A percentile compares a stretch with the other conserved stretches of the same genome.
Evolutionary conservation across 2,797 vertebrate genomes (phyloP).

Genomic region (Silurus aristotelis): DNA sequence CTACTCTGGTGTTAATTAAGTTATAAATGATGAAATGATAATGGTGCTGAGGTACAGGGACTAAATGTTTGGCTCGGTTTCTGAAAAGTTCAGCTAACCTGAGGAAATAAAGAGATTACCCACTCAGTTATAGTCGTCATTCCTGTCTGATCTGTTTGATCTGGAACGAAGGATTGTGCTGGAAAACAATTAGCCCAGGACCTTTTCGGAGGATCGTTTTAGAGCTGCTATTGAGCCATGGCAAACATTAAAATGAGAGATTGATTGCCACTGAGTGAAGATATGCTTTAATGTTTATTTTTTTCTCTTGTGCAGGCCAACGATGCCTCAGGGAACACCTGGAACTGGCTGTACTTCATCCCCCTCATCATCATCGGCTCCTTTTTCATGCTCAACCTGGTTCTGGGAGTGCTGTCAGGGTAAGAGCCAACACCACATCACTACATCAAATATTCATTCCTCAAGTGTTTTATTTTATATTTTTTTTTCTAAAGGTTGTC

Average conservation of each 20-base stretch:
- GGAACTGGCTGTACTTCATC: slow-evolving; percentile 99
- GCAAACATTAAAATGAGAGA: background rate
- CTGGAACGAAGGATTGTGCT: background rate
- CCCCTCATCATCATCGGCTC: slow-evolving; percentile 70
- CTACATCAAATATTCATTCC: background rate
- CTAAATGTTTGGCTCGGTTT: background rate
- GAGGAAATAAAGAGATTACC: background rate
- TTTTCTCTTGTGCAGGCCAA: slow-evolving; percentile 78
- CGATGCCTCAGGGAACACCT: slow-evolving; percentile 90
- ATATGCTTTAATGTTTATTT: slow-evolving; percentile 12
- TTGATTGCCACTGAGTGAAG: slow-evolving; percentile 11
- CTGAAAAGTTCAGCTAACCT: background rate
- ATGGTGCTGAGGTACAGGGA: background rate
- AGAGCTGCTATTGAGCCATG: background rate
- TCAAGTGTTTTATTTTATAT: background rate
- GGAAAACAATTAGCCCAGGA: slow-evolving; percentile 27
- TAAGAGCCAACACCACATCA: slow-evolving; percentile 59
- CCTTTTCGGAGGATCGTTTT: background rate
- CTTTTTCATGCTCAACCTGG: slow-evolving; percentile 99
- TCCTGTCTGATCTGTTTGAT: slow-evolving; percentile 26
- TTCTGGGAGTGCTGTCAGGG: slow-evolving; percentile 89
- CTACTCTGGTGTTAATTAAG: background rate
- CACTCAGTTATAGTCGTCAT: slow-evolving; percentile 10
- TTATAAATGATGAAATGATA: background rate
- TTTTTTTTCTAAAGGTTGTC: background rate